Percentiles rank a stretch among this genome's conserved stretches.
phyloP scores from a whole-genome alignment of 2,797 vertebrate genomes.

The Botia kubotai region DNA sequence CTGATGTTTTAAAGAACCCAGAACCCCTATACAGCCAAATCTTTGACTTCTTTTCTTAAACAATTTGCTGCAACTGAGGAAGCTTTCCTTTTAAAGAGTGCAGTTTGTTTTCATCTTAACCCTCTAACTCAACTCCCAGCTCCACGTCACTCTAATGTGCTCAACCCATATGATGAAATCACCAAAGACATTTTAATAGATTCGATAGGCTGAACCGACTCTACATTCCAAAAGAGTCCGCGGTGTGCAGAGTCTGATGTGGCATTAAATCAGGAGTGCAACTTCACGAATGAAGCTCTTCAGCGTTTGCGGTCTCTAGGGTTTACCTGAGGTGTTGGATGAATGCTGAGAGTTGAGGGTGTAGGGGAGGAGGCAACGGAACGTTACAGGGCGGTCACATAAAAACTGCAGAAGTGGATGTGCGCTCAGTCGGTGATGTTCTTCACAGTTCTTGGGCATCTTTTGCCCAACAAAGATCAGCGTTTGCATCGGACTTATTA shows the following conservation, averaged over 20 bases:
- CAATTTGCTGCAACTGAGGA: not conserved
- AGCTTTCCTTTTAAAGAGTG: not conserved
- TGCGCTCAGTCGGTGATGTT: conserved; percentile 76
- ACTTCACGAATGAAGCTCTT: conserved; percentile 42
- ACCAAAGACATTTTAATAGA: conserved; percentile 40
- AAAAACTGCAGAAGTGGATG: conserved; percentile 80
- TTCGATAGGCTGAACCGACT: conserved; percentile 32
- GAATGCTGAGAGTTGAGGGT: conserved; percentile 68
- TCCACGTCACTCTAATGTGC: not conserved
- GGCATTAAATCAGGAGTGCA: conserved; percentile 21
- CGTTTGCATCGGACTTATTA: conserved; percentile 57
- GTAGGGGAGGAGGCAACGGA: conserved; percentile 69
- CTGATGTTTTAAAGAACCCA: not conserved
- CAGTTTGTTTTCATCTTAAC: not conserved
- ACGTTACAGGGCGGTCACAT: conserved; percentile 82
- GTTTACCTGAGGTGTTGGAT: conserved; percentile 76
- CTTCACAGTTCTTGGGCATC: conserved; percentile 56
- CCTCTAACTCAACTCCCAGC: not conserved
- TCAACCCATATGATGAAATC: conserved; percentile 44
- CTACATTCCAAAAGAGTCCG: conserved; percentile 24
- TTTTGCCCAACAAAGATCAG: conserved; percentile 58
- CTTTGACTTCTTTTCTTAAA: not conserved
- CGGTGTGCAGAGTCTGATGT: not conserved
- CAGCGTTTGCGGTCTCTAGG: conserved; percentile 39
- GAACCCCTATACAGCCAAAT: not conserved